phyloP scores from a whole-genome alignment of 1,140 invertebrate genomes.

The Sinonovacula constricta region DNA sequence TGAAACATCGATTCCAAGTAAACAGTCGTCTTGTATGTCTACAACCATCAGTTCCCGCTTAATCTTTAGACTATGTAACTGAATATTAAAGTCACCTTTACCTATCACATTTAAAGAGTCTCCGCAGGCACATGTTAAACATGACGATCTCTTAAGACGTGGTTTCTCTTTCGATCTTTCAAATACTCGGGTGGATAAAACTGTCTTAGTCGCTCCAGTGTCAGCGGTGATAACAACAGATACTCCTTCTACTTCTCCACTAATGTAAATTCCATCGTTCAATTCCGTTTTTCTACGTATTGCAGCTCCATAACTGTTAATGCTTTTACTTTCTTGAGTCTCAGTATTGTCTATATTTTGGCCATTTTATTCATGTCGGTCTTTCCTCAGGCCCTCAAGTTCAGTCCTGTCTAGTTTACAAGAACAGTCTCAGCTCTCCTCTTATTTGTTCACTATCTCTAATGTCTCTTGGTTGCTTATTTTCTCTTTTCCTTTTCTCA shows the following conservation, averaged over 20 bases:
- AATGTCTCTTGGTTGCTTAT: too few relatives aligned
- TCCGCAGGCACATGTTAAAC: neutral
- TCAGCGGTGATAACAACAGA: slow-evolving; percentile 7
- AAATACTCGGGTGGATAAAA: neutral
- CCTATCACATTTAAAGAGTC: slow-evolving; percentile 4
- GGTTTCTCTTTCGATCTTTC: neutral
- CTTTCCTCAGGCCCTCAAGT: neutral
- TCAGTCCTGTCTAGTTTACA: slow-evolving; percentile 9
- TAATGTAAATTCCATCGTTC: neutral
- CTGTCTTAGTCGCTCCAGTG: slow-evolving; percentile 2
- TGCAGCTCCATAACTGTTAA: neutral
- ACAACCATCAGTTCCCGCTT: neutral
- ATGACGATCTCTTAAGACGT: too few relatives aligned
- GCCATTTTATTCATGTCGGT: neutral
- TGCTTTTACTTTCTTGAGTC: neutral
- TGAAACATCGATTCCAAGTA: neutral
- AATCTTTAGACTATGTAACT: neutral
- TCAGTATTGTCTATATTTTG: too few relatives aligned
- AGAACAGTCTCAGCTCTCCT: neutral
- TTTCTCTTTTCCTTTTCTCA: too few relatives aligned
- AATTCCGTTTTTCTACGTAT: slow-evolving; percentile 3
- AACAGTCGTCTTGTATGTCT: neutral
- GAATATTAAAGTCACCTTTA: slow-evolving; percentile 9
- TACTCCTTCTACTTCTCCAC: neutral
- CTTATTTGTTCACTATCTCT: too few relatives aligned